Base-by-base conservation (phyloP, 2,888 invertebrate species). In the Coremacera marginata region DNA sequence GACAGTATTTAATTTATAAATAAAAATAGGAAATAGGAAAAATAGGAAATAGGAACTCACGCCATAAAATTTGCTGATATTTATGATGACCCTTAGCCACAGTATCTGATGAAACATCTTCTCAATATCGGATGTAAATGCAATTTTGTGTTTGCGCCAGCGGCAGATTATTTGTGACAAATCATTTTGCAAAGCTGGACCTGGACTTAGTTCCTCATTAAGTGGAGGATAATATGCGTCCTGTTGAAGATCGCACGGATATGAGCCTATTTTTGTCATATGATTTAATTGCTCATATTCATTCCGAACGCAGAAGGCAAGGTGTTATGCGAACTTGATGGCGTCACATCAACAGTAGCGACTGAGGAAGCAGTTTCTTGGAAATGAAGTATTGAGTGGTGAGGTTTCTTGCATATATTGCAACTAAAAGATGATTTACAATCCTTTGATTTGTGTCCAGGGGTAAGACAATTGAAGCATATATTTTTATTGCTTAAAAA, bases 1-100 rank as follows among this genome's bases (percentile, higher is more conserved):
- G 1, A 79, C 71, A 11, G 77, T 80, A 5, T 68, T 76, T 5
- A 79, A 31, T 67, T 78, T 60, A 44, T 77, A 80, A 27, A 78
- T 75, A 5, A n/a, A n/a, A n/a, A n/a, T n/a, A n/a, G n/a, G 71
- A 78, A 60, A 79, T 77, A 11, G 75, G 70, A 31, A 76, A 74
- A n/a, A 4, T 22, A 2, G 49, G 25, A 2, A 8, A 68, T 14
- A n/a, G n/a, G n/a, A n/a, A n/a, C n/a, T 7, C 27, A 11, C 77
- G 70, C 78, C 80, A 80, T 9, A 80, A 70, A 68, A 81, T 79
- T 22, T 77, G 79, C n/a, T 80, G 81, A 75, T 52, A 80, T 51
- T 60, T 16, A 44, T 60, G 70, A 37, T 77, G 77, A 2, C 70
- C 49, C 2, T 34, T 14, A 31, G 19, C 51, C n/a, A 79, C 78